A percentile compares a stretch with the other conserved stretches of the same genome.
These are phyloP conservation scores for Hydropsyche betteni DNA, from an alignment of 2,888 invertebrate genomes.

Conservation along the genomic window DNA sequence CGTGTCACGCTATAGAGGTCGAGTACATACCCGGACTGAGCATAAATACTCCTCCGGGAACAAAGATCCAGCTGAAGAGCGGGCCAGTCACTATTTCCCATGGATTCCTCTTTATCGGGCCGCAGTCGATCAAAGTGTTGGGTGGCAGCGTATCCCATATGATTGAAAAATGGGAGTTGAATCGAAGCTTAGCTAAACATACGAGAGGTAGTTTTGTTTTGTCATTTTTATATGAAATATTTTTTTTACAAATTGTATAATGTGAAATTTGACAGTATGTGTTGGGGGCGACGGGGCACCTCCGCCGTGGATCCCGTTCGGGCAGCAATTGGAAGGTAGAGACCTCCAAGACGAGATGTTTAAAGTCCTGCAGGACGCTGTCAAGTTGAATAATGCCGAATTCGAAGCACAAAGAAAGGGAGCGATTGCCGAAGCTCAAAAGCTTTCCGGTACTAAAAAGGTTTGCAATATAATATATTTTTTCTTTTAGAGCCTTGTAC, in stretches of 20 bases:
- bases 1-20: constrained; percentile 81
- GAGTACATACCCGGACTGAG: constrained; percentile 75
- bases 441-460: constrained; percentile 68
- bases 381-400: constrained; percentile 79
- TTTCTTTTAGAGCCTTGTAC: too few relatives aligned
- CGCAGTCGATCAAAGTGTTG: constrained; percentile 74
- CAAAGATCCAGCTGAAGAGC: constrained; percentile 73
- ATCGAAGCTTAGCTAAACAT: constrained; percentile 71
- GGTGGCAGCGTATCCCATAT: constrained; percentile 87
- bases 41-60: constrained; percentile 88
- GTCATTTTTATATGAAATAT: neutral
- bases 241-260: neutral
- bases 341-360: constrained; percentile 71
- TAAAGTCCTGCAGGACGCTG: constrained; percentile 72
- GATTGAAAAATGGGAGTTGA: constrained; percentile 89
- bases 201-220: constrained; percentile 61
- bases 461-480: constrained; percentile 53
- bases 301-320: constrained; percentile 93
- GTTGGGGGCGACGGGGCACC: constrained; percentile 79
- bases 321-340: constrained; percentile 74
- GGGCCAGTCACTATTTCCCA: constrained; percentile 71
- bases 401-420: constrained; percentile 91
- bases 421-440: constrained; percentile 87
- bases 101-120: constrained; percentile 77
- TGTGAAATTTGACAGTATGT: constrained; percentile 59